Conservation (phyloP, 1,140 invertebrate genomes). For the Glossosoma conforme region DNA sequence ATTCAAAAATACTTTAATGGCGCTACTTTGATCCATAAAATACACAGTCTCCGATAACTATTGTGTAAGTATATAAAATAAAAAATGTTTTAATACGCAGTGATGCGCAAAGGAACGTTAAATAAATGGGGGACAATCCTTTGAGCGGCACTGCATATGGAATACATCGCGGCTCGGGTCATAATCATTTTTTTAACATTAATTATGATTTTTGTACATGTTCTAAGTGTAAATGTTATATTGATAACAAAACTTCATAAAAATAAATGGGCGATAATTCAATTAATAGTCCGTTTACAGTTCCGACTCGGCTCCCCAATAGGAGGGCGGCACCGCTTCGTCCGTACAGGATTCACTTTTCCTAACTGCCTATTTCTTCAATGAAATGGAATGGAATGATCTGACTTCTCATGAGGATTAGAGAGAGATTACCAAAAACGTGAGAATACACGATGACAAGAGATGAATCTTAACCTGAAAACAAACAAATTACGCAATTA, state of each 20-base stretch:
- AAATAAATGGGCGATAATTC: conserved; percentile 12
- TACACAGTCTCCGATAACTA: conserved; percentile 31
- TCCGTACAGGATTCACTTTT: conserved; percentile 18
- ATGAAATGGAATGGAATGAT: conserved; percentile 33
- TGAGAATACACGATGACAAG: conserved; percentile 31
- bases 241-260: conserved; percentile 20
- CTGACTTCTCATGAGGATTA: conserved; percentile 31
- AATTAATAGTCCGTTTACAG: conserved; percentile 6
- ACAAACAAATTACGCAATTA: too few species aligned
- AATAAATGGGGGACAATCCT: conserved; percentile 13
- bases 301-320: conserved; percentile 22
- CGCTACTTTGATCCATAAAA: conserved; percentile 30
- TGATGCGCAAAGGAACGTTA: conserved; percentile 14
- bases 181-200: conserved; percentile 11
- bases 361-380: conserved; percentile 31
- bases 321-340: conserved; percentile 19
- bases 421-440: conserved; percentile 31
- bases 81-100: conserved; percentile 26
- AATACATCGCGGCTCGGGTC: conserved; percentile 8
- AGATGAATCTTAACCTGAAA: conserved; percentile 33
- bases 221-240: conserved; percentile 21
- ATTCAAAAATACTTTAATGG: conserved; percentile 27
- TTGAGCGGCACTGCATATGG: conserved; percentile 4
- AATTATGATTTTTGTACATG: conserved; percentile 25
- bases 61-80: conserved; percentile 31